Percentiles rank a stretch among this genome's conserved stretches.
These are phyloP conservation scores for Limnothrissa miodon DNA, from an alignment of 2,113 vertebrate species.

Conservation along the genomic window DNA sequence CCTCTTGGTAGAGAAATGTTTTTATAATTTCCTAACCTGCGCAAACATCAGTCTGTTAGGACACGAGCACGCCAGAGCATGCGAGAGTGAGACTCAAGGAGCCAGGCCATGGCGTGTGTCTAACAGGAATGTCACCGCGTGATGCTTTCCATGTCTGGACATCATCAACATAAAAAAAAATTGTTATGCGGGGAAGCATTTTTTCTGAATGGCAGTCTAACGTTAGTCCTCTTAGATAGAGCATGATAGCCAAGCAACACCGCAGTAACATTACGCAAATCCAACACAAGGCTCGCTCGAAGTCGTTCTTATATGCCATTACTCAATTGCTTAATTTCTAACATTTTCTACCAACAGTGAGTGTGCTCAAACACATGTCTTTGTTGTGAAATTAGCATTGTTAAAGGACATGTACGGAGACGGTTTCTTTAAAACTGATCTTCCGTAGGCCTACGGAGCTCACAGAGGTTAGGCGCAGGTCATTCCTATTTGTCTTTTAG, in stretches of 20 bases:
- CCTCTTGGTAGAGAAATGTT: neutral
- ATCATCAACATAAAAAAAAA: neutral
- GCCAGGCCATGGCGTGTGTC: neutral
- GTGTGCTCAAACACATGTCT: neutral
- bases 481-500: neutral
- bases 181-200: neutral
- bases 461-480: neutral
- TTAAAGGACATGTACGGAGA: neutral
- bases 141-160: neutral
- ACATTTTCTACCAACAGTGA: too few relatives aligned
- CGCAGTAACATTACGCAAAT: neutral
- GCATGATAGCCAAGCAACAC: neutral
- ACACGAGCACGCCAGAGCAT: neutral
- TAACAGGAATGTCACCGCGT: conserved; percentile 2
- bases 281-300: neutral
- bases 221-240: neutral
- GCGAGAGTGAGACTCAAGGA: neutral
- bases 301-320: neutral
- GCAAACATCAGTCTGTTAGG: neutral
- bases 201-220: neutral
- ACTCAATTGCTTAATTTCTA: neutral
- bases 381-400: neutral
- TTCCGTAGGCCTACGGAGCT: neutral
- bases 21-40: neutral
- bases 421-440: neutral